A percentile compares a stretch with the other conserved stretches of the same genome.
Evolutionary conservation across 2,113 vertebrate genomes (phyloP).

Genomic region (Podarcis muralis): DNA sequence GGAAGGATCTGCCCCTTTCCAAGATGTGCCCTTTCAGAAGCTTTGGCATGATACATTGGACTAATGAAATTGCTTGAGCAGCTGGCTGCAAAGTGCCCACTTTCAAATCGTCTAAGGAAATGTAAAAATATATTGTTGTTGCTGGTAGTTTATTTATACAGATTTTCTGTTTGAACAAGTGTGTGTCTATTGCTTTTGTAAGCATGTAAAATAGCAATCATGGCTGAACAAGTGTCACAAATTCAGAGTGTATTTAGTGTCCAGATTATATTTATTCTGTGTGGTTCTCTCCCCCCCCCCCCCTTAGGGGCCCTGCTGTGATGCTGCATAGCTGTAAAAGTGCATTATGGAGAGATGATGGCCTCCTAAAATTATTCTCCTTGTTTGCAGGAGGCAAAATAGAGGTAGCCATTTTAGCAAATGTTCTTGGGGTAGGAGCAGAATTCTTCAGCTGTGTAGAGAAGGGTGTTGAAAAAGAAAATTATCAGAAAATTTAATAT

Average conservation of each 20-base stretch:
- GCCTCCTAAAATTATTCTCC: background rate
- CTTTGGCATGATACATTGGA: conserved; percentile 61
- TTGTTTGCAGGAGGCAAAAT: background rate
- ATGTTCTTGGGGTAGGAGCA: background rate
- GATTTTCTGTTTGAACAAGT: background rate
- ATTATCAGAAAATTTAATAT: background rate
- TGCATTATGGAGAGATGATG: too few species aligned
- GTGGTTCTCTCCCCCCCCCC: background rate
- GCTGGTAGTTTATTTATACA: conserved; percentile 42
- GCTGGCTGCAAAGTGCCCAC: conserved; percentile 14
- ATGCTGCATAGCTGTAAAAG: background rate
- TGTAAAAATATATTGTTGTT: conserved; percentile 25
- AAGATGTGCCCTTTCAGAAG: conserved; percentile 58
- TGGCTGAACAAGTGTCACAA: background rate
- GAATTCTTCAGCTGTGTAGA: background rate
- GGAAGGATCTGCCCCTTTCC: conserved; percentile 64
- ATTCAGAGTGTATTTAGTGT: background rate
- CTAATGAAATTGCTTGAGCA: conserved; percentile 61
- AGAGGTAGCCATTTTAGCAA: background rate
- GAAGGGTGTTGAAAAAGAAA: background rate
- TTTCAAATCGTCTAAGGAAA: conserved; percentile 44
- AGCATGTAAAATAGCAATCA: background rate
- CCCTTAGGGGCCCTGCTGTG: too few species aligned
- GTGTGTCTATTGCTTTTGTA: background rate
- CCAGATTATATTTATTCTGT: background rate